A percentile compares a stretch with the other conserved stretches of the same genome.
These are phyloP conservation scores for Mormoops blainvillei DNA, from an alignment of 2,113 vertebrate genomes.

Conservation along the genomic window DNA sequence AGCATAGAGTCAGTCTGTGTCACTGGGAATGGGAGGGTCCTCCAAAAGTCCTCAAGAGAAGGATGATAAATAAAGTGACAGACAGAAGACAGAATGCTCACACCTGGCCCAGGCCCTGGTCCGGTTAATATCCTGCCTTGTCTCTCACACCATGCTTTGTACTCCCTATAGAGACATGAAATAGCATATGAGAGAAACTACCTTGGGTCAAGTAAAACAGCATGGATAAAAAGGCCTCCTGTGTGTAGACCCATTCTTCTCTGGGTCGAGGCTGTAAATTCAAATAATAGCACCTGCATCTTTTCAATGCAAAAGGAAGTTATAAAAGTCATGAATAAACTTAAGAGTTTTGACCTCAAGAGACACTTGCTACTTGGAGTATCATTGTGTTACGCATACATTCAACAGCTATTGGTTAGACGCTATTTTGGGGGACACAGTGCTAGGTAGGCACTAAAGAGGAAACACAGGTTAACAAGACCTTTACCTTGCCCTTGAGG, in stretches of 20 bases:
- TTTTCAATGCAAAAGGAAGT: slow-evolving; percentile 35
- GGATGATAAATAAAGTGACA: slow-evolving; percentile 68
- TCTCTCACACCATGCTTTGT: slow-evolving; percentile 56
- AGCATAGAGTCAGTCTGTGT: background rate
- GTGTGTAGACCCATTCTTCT: slow-evolving; percentile 16
- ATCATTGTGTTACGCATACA: background rate
- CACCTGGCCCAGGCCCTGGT: slow-evolving; percentile 59
- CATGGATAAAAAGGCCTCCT: slow-evolving; percentile 18
- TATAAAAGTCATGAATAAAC: slow-evolving; percentile 12
- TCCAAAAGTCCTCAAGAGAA: slow-evolving; percentile 30
- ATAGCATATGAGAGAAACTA: slow-evolving; percentile 46
- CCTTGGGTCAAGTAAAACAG: slow-evolving; percentile 38
- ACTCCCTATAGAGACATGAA: slow-evolving; percentile 63
- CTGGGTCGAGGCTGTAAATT: slow-evolving; percentile 34
- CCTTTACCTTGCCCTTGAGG: background rate
- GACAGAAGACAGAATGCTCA: slow-evolving; percentile 65
- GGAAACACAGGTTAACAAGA: background rate
- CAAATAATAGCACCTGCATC: slow-evolving; percentile 49
- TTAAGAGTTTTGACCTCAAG: slow-evolving; percentile 37
- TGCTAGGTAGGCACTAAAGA: background rate
- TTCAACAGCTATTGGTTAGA: background rate
- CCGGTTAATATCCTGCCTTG: slow-evolving; percentile 67
- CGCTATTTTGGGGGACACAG: background rate
- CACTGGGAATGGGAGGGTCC: background rate
- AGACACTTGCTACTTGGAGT: slow-evolving; percentile 29